phyloP scores from a whole-genome alignment of 1,140 invertebrate species.

The Ceratosolen solmsi region DNA sequence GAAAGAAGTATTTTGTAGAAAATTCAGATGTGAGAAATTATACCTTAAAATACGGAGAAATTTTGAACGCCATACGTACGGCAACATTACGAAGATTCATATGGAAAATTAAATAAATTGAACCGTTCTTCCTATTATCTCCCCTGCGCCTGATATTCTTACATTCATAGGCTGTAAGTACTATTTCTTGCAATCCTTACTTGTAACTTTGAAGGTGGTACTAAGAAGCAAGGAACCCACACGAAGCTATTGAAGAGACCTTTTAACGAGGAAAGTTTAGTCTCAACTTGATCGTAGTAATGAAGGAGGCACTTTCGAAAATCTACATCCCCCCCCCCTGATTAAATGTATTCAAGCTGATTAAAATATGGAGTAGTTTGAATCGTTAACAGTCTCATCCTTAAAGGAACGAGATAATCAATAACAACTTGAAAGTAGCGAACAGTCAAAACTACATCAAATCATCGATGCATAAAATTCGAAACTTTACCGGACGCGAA shows the following conservation, averaged over 20 bases:
- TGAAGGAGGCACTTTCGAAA: conserved; percentile 3
- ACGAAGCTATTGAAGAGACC: not conserved
- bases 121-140: not conserved
- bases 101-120: not conserved
- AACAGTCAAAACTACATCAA: not conserved
- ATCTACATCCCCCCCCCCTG: not conserved
- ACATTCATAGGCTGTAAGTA: not conserved
- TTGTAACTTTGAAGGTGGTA: not conserved
- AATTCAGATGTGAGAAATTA: too few relatives aligned
- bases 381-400: not conserved
- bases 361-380: not conserved
- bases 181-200: not conserved
- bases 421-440: not conserved
- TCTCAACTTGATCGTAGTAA: not conserved
- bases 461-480: not conserved
- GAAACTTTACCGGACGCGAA: not conserved
- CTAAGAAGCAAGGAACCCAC: not conserved
- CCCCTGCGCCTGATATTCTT: not conserved
- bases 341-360: not conserved
- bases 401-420: not conserved
- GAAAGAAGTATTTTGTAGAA: too few relatives aligned
- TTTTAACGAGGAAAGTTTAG: conserved; percentile 24
- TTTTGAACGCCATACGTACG: too few relatives aligned
- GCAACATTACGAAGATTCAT: not conserved
- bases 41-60: too few relatives aligned